Conservation (phyloP, 2,888 invertebrate genomes). For the Amblyteles armatorius region DNA sequence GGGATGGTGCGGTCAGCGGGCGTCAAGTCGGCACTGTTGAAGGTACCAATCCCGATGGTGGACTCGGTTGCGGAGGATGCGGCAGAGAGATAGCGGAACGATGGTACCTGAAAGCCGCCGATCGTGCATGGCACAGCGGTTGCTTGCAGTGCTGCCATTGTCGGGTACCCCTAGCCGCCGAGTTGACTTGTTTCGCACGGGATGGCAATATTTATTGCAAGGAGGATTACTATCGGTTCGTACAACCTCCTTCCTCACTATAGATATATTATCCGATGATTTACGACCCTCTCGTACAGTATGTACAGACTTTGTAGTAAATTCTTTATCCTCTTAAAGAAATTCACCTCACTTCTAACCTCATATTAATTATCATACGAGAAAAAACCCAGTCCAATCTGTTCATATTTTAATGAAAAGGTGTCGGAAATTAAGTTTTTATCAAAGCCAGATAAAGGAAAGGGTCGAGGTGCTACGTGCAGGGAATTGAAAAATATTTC, state of each 20-base stretch:
- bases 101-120: slow-evolving; percentile 93
- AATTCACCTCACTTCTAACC: not conserved
- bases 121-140: slow-evolving; percentile 95
- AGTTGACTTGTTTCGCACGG: slow-evolving; percentile 95
- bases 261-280: slow-evolving; percentile 35
- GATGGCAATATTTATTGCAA: slow-evolving; percentile 97
- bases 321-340: not conserved
- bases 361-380: not conserved
- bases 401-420: slow-evolving; percentile 8
- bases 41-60: slow-evolving; percentile 75
- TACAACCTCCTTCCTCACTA: slow-evolving; percentile 45
- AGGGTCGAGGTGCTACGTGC: not conserved
- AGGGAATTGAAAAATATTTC: too few relatives aligned
- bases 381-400: not conserved
- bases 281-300: not conserved
- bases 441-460: not conserved
- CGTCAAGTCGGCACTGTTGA: slow-evolving; percentile 82
- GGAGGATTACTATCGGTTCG: slow-evolving; percentile 96
- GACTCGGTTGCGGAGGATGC: slow-evolving; percentile 87
- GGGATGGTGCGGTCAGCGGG: slow-evolving; percentile 84
- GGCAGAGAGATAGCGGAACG: slow-evolving; percentile 87
- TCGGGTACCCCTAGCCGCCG: slow-evolving; percentile 92
- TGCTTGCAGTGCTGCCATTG: slow-evolving; percentile 95
- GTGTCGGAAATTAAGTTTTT: not conserved
- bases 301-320: not conserved